Evolutionary conservation across 1,140 invertebrate genomes (phyloP).

Genomic region (Halesus radiatus): DNA sequence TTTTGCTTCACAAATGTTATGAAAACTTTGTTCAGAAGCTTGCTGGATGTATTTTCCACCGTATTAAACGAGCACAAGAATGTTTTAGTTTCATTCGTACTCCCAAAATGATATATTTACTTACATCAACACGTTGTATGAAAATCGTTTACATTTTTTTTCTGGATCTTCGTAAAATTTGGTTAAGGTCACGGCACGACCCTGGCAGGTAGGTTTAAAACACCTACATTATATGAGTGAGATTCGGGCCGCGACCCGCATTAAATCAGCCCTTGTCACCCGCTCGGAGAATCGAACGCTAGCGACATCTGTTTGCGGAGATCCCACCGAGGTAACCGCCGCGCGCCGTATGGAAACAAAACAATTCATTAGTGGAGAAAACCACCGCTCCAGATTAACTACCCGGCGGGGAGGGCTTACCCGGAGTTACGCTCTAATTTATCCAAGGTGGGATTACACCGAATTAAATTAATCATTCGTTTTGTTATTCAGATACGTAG

Average conservation of each 20-base stretch:
- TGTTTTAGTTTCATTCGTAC: too few species aligned
- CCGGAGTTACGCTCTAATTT: not conserved
- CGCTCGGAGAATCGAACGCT: conserved; percentile 23
- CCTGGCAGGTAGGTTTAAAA: too few species aligned
- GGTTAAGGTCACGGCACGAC: too few species aligned
- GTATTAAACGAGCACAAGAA: too few species aligned
- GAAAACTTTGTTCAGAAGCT: too few species aligned
- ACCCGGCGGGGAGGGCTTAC: conserved; percentile 11
- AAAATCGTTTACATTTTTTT: too few species aligned
- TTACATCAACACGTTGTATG: too few species aligned
- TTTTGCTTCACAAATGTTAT: too few species aligned
- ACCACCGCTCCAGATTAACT: conserved; percentile 41
- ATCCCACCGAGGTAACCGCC: conserved; percentile 36
- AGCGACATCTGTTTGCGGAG: conserved; percentile 44
- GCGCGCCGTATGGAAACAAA: conserved; percentile 37
- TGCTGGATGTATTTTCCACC: too few species aligned
- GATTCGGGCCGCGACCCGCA: not conserved
- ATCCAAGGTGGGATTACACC: not conserved
- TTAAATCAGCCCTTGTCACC: conserved; percentile 3
- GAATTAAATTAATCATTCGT: not conserved
- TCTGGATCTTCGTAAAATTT: too few species aligned
- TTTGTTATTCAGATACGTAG: not conserved
- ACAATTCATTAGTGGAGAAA: conserved; percentile 48
- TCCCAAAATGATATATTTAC: too few species aligned
- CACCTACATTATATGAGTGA: too few species aligned